Evolutionary conservation across 1,140 invertebrate species (phyloP).

Genomic region (Heliconius congener): DNA sequence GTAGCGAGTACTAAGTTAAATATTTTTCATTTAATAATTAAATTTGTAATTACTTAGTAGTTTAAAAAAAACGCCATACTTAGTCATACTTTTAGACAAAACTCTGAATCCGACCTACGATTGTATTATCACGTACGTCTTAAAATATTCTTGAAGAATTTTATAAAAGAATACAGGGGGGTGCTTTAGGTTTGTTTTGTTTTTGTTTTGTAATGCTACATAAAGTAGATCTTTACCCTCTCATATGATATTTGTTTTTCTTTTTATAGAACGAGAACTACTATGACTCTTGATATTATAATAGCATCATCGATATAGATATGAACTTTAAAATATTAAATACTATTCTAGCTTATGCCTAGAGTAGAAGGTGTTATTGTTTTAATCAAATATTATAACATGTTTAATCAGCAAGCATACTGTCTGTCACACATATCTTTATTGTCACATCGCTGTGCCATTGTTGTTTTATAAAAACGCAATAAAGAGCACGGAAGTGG

Average conservation of each 20-base stretch:
- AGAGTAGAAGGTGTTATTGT: neutral
- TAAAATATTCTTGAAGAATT: neutral
- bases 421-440: neutral
- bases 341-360: neutral
- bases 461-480: constrained; percentile 17
- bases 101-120: neutral
- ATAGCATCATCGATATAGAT: neutral
- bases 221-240: neutral
- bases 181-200: too few species aligned
- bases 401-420: neutral
- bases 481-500: constrained; percentile 29
- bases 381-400: neutral
- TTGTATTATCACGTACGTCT: constrained; percentile 4
- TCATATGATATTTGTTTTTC: neutral
- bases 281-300: neutral
- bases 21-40: neutral
- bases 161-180: neutral
- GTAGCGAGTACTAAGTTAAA: neutral
- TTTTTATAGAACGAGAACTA: neutral
- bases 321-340: neutral
- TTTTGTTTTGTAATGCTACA: too few species aligned
- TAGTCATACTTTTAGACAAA: neutral
- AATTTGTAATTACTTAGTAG: neutral
- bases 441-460: neutral
- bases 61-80: neutral